phyloP scores from a whole-genome alignment of 2,888 invertebrate species.

The Cephus nigrinus region DNA sequence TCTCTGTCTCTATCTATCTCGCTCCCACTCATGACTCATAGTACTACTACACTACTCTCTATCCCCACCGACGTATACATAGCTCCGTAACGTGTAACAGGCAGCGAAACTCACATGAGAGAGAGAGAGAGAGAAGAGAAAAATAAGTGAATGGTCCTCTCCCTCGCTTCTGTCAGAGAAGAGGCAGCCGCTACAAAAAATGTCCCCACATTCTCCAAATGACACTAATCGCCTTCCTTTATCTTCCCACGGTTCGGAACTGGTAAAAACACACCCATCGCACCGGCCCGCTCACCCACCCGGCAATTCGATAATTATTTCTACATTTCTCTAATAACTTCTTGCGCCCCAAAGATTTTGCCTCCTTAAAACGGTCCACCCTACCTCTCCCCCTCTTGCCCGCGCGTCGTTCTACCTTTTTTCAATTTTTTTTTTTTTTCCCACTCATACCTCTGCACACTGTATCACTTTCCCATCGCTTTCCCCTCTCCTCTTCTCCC shows the following conservation, averaged over 20 bases:
- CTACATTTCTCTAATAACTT: slow-evolving; percentile 59
- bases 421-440: slow-evolving; percentile 9
- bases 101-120: not conserved
- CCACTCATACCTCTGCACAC: not conserved
- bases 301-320: slow-evolving; percentile 63
- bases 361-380: slow-evolving; percentile 19
- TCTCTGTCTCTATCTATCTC: not conserved
- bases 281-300: slow-evolving; percentile 37
- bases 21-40: not conserved
- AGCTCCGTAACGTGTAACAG: not conserved
- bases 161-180: not conserved
- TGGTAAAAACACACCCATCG: slow-evolving; percentile 47
- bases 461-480: not conserved
- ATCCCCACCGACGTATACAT: not conserved
- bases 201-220: slow-evolving; percentile 61
- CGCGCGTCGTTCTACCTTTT: slow-evolving; percentile 8
- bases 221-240: slow-evolving; percentile 66
- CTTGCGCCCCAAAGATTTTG: slow-evolving; percentile 32
- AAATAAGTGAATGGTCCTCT: not conserved
- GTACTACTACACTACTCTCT: not conserved
- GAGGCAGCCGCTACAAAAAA: slow-evolving; percentile 43
- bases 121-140: not conserved
- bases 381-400: slow-evolving; percentile 20
- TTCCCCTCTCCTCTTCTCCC: not conserved
- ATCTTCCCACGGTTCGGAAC: slow-evolving; percentile 64